Conservation (phyloP, 1,140 invertebrate species). For the Glomeris maerens region DNA sequence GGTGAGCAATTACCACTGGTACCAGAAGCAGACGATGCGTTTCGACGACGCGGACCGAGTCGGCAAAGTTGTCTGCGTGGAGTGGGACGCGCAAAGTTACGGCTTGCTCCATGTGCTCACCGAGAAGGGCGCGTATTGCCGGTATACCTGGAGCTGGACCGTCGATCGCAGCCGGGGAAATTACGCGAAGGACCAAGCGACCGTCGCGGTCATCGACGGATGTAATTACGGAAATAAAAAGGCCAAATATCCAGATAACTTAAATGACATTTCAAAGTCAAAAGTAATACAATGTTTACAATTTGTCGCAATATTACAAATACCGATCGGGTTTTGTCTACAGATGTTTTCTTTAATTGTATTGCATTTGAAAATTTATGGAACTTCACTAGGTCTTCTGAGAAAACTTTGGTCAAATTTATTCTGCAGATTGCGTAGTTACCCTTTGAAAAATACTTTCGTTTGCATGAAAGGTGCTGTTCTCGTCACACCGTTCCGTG, state of each 20-base stretch:
- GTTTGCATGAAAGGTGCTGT: slow-evolving; percentile 34
- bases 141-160: slow-evolving; percentile 47
- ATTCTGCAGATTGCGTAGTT: too few species aligned
- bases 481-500: slow-evolving; percentile 54
- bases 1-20: slow-evolving; percentile 78
- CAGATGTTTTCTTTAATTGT: too few species aligned
- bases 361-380: too few species aligned
- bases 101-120: slow-evolving; percentile 44
- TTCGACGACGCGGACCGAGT: slow-evolving; percentile 37
- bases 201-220: slow-evolving; percentile 65
- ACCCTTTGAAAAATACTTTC: too few species aligned
- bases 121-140: slow-evolving; percentile 37
- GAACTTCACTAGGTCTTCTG: too few species aligned
- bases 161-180: slow-evolving; percentile 40
- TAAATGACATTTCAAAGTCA: too few species aligned
- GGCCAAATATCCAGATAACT: too few species aligned
- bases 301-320: too few species aligned
- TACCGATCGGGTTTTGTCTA: too few species aligned
- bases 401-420: not conserved
- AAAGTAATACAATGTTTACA: too few species aligned
- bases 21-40: slow-evolving; percentile 56
- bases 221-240: too few species aligned
- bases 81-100: slow-evolving; percentile 46
- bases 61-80: slow-evolving; percentile 29
- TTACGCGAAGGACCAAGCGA: slow-evolving; percentile 36